Evolutionary conservation across 2,888 invertebrate genomes (phyloP).

Genomic region (Tachina lurida): DNA sequence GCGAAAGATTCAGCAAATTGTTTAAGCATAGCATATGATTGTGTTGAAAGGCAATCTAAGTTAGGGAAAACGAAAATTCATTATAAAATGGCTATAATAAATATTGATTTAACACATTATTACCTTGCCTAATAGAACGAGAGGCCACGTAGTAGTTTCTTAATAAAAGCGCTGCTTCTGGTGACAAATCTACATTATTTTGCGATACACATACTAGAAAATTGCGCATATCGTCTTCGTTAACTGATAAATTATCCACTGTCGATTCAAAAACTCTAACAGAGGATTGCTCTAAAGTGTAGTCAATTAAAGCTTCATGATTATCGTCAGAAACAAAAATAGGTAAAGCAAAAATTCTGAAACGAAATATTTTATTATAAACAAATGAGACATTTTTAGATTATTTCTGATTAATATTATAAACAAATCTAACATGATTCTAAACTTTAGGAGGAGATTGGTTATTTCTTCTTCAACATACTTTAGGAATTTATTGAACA

Average conservation of each 20-base stretch:
- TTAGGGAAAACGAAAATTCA: constrained; percentile 22
- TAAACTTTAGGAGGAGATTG: neutral
- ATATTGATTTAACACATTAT: constrained; percentile 6
- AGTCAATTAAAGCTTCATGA: constrained; percentile 77
- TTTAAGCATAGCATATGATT: constrained; percentile 78
- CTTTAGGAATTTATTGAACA: constrained; percentile 80
- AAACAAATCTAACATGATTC: neutral
- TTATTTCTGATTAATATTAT: too few relatives aligned
- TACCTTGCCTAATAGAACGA: constrained; percentile 81
- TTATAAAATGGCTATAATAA: neutral
- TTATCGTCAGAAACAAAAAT: constrained; percentile 77
- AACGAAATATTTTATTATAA: neutral
- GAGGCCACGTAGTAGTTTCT: constrained; percentile 83
- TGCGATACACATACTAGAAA: constrained; percentile 77
- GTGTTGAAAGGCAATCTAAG: constrained; percentile 79
- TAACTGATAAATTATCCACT: constrained; percentile 77
- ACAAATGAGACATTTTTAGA: too few relatives aligned
- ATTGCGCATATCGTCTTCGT: constrained; percentile 77
- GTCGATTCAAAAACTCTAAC: constrained; percentile 67
- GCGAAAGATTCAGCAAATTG: constrained; percentile 82
- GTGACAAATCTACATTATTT: constrained; percentile 74
- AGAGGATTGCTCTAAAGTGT: constrained; percentile 76
- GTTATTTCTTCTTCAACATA: constrained; percentile 69
- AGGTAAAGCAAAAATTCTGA: constrained; percentile 82
- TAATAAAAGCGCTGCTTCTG: constrained; percentile 81